phyloP scores from a whole-genome alignment of 2,797 vertebrate species.

The Smutsia gigantea region DNA sequence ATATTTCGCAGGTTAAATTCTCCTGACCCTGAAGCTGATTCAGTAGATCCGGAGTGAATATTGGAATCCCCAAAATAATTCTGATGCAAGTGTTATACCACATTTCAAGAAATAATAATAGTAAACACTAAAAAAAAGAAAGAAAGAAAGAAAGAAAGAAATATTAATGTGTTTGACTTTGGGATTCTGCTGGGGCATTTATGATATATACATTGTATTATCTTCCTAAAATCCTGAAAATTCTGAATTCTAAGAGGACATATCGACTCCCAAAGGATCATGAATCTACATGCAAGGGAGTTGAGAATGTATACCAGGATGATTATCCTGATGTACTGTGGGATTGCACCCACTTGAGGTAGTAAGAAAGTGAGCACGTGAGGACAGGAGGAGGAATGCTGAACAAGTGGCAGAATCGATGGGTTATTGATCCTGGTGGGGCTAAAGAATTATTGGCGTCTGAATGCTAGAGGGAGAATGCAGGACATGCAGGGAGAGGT shows the following conservation, averaged over 20 bases:
- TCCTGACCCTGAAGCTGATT: not conserved
- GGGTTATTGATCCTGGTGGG: slow-evolving; percentile 23
- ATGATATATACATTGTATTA: not conserved
- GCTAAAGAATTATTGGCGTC: slow-evolving; percentile 49
- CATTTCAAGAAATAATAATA: not conserved
- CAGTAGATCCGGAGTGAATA: not conserved
- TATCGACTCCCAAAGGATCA: not conserved
- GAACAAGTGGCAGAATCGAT: slow-evolving; percentile 38
- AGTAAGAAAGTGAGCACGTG: not conserved
- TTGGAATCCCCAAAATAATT: not conserved
- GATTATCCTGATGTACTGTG: not conserved
- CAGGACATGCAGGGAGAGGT: not conserved
- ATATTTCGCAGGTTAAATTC: not conserved
- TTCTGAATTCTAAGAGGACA: not conserved
- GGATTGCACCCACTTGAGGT: not conserved
- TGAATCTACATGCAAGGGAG: not conserved
- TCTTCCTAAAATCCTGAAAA: not conserved
- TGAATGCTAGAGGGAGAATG: slow-evolving; percentile 10
- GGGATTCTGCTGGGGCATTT: not conserved
- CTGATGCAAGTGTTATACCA: not conserved
- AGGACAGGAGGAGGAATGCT: not conserved
- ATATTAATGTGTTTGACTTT: slow-evolving; percentile 6
- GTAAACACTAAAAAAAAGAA: not conserved
- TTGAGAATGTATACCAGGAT: not conserved
- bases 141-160: not conserved